Conservation (phyloP, 2,888 invertebrate species). For the Notodonta dromedarius region DNA sequence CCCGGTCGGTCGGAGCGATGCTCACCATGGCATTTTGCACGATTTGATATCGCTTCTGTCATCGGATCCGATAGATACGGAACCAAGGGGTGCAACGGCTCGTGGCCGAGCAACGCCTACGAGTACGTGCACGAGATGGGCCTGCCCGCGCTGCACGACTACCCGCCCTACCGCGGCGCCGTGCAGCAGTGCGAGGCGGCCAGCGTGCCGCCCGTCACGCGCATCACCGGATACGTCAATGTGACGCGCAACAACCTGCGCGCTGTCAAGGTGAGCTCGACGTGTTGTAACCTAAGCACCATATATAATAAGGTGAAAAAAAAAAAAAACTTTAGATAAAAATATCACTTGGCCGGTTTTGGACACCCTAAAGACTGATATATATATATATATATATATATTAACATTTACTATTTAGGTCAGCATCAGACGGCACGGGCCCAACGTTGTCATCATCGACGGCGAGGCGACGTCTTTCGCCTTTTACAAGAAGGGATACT, state of each 20-base stretch:
- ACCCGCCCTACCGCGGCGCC: conserved; percentile 56
- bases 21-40: too few relatives aligned
- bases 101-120: conserved; percentile 71
- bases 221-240: conserved; percentile 67
- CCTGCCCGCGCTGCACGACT: conserved; percentile 58
- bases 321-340: too few relatives aligned
- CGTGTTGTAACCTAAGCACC: not conserved
- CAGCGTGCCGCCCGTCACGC: conserved; percentile 58
- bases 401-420: conserved; percentile 43
- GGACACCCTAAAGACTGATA: too few relatives aligned
- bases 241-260: conserved; percentile 61
- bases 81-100: conserved; percentile 61
- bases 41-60: not conserved
- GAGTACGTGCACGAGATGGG: conserved; percentile 62
- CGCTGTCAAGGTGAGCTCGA: conserved; percentile 62
- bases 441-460: conserved; percentile 69
- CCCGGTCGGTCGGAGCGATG: too few relatives aligned
- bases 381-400: not conserved
- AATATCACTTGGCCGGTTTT: too few relatives aligned
- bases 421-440: conserved; percentile 64
- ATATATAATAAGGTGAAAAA: too few relatives aligned
- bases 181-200: conserved; percentile 53
- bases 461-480: conserved; percentile 52
- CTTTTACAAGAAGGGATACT: conserved; percentile 57
- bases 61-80: conserved; percentile 50